Conservation (phyloP, 2,888 invertebrate genomes). For the Scaptomyza parva region DNA sequence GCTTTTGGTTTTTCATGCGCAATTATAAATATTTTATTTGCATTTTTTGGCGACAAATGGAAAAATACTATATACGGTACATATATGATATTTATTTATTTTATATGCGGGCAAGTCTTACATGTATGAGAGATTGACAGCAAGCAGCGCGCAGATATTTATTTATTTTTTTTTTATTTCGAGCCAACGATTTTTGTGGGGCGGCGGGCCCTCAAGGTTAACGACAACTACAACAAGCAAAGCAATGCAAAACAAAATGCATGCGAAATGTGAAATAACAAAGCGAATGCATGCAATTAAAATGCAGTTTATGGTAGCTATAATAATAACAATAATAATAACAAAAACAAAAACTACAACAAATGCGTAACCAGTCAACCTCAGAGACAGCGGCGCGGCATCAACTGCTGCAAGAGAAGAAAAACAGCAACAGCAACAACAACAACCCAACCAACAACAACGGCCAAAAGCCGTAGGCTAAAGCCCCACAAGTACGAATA, state of each 20-base stretch:
- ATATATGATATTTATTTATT: background rate
- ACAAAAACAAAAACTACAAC: background rate
- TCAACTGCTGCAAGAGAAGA: slow-evolving; percentile 16
- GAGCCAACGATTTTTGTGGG: slow-evolving; percentile 50
- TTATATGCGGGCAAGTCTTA: slow-evolving; percentile 3
- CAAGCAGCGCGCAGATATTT: slow-evolving; percentile 27
- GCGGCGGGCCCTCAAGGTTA: slow-evolving; percentile 59
- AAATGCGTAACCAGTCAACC: slow-evolving; percentile 45
- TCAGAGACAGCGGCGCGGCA: too few relatives aligned
- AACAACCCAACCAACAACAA: background rate
- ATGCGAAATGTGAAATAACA: slow-evolving; percentile 45
- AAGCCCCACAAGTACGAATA: slow-evolving; percentile 34
- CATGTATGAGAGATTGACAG: slow-evolving; percentile 18
- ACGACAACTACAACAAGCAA: slow-evolving; percentile 37
- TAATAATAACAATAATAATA: slow-evolving; percentile 36
- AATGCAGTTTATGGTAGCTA: slow-evolving; percentile 62
- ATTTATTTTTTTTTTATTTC: slow-evolving; percentile 1
- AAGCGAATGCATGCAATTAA: slow-evolving; percentile 70
- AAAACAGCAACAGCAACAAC: slow-evolving; percentile 7
- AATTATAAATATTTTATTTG: slow-evolving; percentile 49
- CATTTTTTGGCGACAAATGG: slow-evolving; percentile 39
- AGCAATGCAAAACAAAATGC: slow-evolving; percentile 18
- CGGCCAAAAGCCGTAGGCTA: slow-evolving; percentile 7
- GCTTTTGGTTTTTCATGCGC: slow-evolving; percentile 38
- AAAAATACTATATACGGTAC: slow-evolving; percentile 12